Conservation (phyloP, 2,113 vertebrate species). For the Eudyptes chrysolophus region DNA sequence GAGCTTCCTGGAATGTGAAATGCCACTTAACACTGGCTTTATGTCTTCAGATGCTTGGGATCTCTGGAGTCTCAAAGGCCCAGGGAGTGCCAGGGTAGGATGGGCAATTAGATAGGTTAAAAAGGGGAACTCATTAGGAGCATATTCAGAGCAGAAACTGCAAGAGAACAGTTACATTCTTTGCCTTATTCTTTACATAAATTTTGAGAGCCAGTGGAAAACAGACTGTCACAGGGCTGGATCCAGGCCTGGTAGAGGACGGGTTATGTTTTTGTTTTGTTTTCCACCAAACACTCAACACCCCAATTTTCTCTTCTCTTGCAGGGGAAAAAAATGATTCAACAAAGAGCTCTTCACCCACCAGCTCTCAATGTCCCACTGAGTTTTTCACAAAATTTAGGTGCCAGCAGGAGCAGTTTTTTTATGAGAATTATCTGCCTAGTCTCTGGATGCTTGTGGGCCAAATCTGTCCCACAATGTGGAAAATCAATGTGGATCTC, state of each 20-base stretch:
- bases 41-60: background rate
- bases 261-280: constrained; percentile 23
- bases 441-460: background rate
- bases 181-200: constrained; percentile 27
- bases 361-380: background rate
- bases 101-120: background rate
- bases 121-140: background rate
- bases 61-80: background rate
- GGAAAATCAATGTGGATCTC: background rate
- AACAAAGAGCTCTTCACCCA: background rate
- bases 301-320: background rate
- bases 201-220: constrained; percentile 35
- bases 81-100: background rate
- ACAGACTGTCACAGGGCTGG: background rate
- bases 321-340: background rate
- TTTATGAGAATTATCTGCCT: background rate
- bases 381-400: background rate
- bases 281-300: constrained; percentile 31
- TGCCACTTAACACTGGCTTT: background rate
- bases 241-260: background rate
- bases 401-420: background rate
- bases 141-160: constrained; percentile 7
- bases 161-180: background rate
- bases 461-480: background rate
- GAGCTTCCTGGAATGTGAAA: constrained; percentile 55